These are phyloP conservation scores for Oryzias dopingdopingensis DNA, from an alignment of 2,797 vertebrate genomes.

Conservation along the genomic window DNA sequence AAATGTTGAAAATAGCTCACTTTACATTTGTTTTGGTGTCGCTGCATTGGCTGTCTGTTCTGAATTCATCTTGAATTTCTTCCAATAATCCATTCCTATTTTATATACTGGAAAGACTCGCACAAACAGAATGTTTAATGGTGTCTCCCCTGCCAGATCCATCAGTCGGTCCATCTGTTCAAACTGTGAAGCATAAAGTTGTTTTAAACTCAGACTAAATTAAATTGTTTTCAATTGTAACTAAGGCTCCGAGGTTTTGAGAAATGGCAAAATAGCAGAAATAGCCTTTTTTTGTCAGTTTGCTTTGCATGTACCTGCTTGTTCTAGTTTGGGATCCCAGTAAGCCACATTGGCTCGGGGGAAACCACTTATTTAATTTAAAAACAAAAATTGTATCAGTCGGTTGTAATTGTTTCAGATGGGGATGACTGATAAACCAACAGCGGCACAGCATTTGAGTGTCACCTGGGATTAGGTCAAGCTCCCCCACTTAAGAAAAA, in stretches of 20 bases:
- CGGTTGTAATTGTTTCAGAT: background rate
- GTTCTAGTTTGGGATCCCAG: too few relatives aligned
- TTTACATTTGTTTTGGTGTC: conserved; percentile 4
- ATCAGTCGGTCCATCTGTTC: conserved; percentile 49
- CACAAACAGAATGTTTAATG: conserved; percentile 19
- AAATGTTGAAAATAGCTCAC: background rate
- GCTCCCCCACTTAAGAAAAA: background rate
- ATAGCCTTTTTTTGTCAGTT: background rate
- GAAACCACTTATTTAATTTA: background rate
- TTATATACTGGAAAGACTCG: conserved; percentile 11
- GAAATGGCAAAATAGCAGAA: background rate
- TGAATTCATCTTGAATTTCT: conserved; percentile 1
- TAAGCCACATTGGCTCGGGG: too few relatives aligned
- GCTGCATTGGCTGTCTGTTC: background rate
- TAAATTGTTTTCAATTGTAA: conserved; percentile 18
- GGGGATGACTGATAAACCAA: background rate
- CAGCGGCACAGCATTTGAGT: background rate
- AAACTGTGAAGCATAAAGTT: conserved; percentile 20
- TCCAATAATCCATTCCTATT: conserved; percentile 13
- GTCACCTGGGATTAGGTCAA: conserved; percentile 5
- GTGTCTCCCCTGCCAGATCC: conserved; percentile 22
- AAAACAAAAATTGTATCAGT: background rate
- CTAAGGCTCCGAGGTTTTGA: conserved; percentile 10
- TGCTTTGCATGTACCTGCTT: too few relatives aligned
- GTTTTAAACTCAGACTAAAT: conserved; percentile 17